Percentiles rank a stretch among this genome's conserved stretches.
phyloP scores from a whole-genome alignment of 92 coral and sea anemone species.

The Porites rus region DNA sequence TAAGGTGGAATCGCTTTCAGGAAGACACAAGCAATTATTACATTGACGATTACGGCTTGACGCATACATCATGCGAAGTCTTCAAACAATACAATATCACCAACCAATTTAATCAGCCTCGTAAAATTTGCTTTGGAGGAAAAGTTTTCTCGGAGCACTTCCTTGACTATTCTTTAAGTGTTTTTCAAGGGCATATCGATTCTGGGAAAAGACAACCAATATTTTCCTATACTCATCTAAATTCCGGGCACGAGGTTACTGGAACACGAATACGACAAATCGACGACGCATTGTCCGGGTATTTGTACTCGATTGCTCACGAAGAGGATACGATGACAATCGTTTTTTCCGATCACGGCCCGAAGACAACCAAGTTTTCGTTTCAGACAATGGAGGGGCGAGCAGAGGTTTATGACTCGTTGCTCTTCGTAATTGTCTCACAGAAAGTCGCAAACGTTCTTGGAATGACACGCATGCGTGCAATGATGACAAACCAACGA shows the following conservation, averaged over 20 bases:
- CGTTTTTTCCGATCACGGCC: constrained; percentile 94
- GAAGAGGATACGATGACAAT: constrained; percentile 87
- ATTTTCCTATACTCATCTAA: constrained; percentile 87
- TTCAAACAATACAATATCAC: constrained; percentile 80
- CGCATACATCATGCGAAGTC: constrained; percentile 82
- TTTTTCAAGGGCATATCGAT: constrained; percentile 67
- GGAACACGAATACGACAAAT: constrained; percentile 87
- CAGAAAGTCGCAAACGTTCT: constrained; percentile 75
- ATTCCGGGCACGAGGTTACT: constrained; percentile 83
- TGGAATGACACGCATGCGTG: constrained; percentile 68
- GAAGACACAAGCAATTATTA: constrained; percentile 38
- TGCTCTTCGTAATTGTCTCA: constrained; percentile 83
- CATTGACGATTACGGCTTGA: constrained; percentile 89
- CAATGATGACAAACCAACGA: constrained; percentile 78
- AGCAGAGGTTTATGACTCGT: constrained; percentile 89
- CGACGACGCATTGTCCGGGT: constrained; percentile 79
- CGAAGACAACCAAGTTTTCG: constrained; percentile 88
- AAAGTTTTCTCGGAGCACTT: constrained; percentile 78
- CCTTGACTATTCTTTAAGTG: constrained; percentile 69
- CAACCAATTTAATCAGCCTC: constrained; percentile 79
- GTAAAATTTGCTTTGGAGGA: constrained; percentile 81
- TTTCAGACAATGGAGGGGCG: constrained; percentile 90
- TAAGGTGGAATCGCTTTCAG: constrained; percentile 69
- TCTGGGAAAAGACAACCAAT: constrained; percentile 70
- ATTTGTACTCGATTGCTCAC: constrained; percentile 67